These are phyloP conservation scores for Microdon myrmicae DNA, from an alignment of 2,888 invertebrate genomes.

Conservation along the genomic window DNA sequence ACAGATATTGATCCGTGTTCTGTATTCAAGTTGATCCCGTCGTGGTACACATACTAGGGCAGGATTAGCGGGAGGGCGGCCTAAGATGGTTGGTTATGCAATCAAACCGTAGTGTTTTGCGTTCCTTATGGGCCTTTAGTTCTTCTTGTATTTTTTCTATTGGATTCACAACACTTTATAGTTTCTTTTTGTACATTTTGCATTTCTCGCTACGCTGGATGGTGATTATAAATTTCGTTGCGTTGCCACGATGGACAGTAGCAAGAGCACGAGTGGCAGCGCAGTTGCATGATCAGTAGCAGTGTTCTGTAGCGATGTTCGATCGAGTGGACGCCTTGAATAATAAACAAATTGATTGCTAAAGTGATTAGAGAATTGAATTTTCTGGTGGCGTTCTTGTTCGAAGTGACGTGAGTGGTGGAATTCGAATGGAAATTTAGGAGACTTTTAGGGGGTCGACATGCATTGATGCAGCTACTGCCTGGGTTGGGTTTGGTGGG, in stretches of 20 bases:
- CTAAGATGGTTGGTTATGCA: slow-evolving; percentile 39
- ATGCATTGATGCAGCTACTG: slow-evolving; percentile 22
- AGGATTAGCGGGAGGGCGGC: slow-evolving; percentile 1
- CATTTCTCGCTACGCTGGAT: slow-evolving; percentile 17
- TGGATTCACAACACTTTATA: too few relatives aligned
- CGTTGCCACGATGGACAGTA: slow-evolving; percentile 39
- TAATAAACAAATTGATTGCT: slow-evolving; percentile 38
- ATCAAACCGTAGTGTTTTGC: slow-evolving; percentile 33
- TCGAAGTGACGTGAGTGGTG: slow-evolving; percentile 18
- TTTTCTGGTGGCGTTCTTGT: slow-evolving; percentile 17
- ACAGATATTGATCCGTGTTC: slow-evolving; percentile 35
- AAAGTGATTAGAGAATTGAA: slow-evolving; percentile 36
- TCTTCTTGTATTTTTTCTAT: slow-evolving; percentile 5
- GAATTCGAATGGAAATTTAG: slow-evolving; percentile 17
- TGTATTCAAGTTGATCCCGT: slow-evolving; percentile 36
- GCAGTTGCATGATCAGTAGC: slow-evolving; percentile 14
- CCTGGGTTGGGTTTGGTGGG: slow-evolving; percentile 18
- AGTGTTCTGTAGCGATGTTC: slow-evolving; percentile 3
- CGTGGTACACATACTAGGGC: slow-evolving; percentile 4
- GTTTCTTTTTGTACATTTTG: slow-evolving; percentile 13
- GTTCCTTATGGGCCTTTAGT: slow-evolving; percentile 16
- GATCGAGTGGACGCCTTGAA: slow-evolving; percentile 21
- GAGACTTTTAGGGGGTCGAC: slow-evolving; percentile 24
- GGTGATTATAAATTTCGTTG: slow-evolving; percentile 41
- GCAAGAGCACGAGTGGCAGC: slow-evolving; percentile 14